Evolutionary conservation across 2,797 vertebrate species (phyloP), one percentile per base, ranked within the genome.

Genomic region (Scolopax rusticola): DNA sequence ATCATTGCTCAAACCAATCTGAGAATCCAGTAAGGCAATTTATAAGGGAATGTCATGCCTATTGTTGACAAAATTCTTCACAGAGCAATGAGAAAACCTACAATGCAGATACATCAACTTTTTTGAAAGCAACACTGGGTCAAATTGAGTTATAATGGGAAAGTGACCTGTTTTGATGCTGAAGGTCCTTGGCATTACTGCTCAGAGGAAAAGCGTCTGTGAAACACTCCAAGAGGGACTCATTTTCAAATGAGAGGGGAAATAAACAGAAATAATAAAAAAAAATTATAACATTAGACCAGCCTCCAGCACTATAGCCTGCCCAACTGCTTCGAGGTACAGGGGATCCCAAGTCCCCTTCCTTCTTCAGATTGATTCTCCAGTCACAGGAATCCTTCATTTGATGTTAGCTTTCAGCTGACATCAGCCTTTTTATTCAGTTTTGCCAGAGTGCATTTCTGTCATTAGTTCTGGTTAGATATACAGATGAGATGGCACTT

Each of bases 251-350:
- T 28, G 20, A 41, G 20, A 81, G 8, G 6, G 16, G 6, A 83
- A 75, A 16, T 17, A 21, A 40, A 47, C 36, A 7, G 7, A 56
- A 76, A 76, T 54, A 11, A 14, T 18, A 51, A 56, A 28, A 21
- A 40, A 13, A 4, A n/a, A 9, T 18, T 53, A 7, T 0, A 40
- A 1, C 0, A 86, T 20, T 33, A 57, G 23, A 59, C 2, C 76
- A 69, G 30, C 48, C 23, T 48, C 57, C 0, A 0, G 53, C 65
- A 83, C 20, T 59, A 60, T 0, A 1, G 40, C 18, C 41, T 48
- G 33, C 32, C 36, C 78, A 48, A 4, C 4, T 41, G 38, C n/a
- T 48, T 51, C 11, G 51, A n/a, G 5, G 15, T 25, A 27, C 15
- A 43, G 32, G 19, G n/a, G 4, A 81, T 50, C 50, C 48, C 1